These are phyloP conservation scores for Diplolepis rosae DNA, from an alignment of 2,888 invertebrate genomes.

Conservation along the genomic window DNA sequence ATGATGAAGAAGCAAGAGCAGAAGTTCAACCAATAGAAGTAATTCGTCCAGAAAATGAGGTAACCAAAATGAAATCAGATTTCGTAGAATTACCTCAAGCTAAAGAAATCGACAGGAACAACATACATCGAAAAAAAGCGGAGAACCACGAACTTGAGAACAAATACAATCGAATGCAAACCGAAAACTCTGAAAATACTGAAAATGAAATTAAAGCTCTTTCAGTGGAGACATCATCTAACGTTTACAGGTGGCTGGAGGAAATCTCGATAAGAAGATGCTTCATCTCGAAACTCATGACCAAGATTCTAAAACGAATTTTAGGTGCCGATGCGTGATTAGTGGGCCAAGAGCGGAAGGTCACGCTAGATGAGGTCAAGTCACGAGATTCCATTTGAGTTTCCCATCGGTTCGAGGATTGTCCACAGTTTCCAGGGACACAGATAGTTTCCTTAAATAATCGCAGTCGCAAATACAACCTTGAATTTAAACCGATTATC, in stretches of 20 bases:
- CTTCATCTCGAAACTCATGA: slow-evolving; percentile 57
- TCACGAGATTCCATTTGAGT: not conserved
- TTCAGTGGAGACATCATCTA: not conserved
- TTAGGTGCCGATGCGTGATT: slow-evolving; percentile 89
- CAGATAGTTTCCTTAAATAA: not conserved
- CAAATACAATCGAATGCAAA: not conserved
- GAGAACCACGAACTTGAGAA: not conserved
- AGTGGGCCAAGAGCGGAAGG: slow-evolving; percentile 66
- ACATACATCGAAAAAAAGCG: not conserved
- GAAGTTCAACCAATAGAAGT: not conserved
- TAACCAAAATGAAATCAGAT: not conserved
- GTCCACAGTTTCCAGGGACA: not conserved
- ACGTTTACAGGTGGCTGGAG: not conserved
- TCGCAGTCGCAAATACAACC: not conserved
- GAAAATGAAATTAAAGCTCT: not conserved
- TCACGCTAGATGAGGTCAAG: slow-evolving; percentile 56
- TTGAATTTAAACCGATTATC: not conserved
- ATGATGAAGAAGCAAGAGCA: slow-evolving; percentile 28
- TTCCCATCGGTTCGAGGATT: not conserved
- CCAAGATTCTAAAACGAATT: slow-evolving; percentile 82
- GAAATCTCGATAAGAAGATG: not conserved
- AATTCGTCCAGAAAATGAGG: not conserved
- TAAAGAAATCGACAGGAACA: not conserved
- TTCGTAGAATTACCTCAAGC: no score
- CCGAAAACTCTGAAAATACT: not conserved